Evolutionary conservation across 2,888 invertebrate genomes (phyloP).

Genomic region (Agapetus fuscipes): DNA sequence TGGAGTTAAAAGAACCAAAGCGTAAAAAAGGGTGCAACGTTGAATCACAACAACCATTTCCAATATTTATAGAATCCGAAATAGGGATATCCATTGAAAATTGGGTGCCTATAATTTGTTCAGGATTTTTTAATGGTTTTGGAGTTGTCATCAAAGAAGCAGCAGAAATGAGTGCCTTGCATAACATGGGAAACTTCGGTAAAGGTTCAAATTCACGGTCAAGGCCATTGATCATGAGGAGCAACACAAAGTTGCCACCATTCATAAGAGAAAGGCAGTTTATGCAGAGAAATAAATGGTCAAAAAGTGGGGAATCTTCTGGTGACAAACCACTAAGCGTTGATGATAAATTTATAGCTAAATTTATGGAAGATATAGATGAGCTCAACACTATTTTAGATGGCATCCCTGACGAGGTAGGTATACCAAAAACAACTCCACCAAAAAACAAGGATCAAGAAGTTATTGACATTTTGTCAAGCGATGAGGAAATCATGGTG

Average conservation of each 20-base stretch:
- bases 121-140: constrained; percentile 57
- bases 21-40: constrained; percentile 36
- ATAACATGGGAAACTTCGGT: constrained; percentile 68
- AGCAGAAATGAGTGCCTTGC: constrained; percentile 50
- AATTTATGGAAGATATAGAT: constrained; percentile 16
- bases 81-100: constrained; percentile 39
- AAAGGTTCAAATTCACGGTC: constrained; percentile 59
- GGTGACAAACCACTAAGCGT: constrained; percentile 6
- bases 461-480: constrained; percentile 41
- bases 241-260: constrained; percentile 31
- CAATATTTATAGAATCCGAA: constrained; percentile 32
- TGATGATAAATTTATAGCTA: constrained; percentile 17
- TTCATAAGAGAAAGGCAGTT: constrained; percentile 53
- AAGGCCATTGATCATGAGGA: constrained; percentile 36
- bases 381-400: constrained; percentile 21
- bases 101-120: constrained; percentile 38
- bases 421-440: too few relatives aligned
- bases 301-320: constrained; percentile 23
- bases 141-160: constrained; percentile 52
- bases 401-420: too few relatives aligned
- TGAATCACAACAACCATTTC: constrained; percentile 29
- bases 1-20: constrained; percentile 43
- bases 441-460: constrained; percentile 27
- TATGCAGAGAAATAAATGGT: constrained; percentile 48
- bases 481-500: constrained; percentile 32